Base-by-base conservation (phyloP, 1,140 invertebrate genomes). In the Trichogramma pretiosum region DNA sequence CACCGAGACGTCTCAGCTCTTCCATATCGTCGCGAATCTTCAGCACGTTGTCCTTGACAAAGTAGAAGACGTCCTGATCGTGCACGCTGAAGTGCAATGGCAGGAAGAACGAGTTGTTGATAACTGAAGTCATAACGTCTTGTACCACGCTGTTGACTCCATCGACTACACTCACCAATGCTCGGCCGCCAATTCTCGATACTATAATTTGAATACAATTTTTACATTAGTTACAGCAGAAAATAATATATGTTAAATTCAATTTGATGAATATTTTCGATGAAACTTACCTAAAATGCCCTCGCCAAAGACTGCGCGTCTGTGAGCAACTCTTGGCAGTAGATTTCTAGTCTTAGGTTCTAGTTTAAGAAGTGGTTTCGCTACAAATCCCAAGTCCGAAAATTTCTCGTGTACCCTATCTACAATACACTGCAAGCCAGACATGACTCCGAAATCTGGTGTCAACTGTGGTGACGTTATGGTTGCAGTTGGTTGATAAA, bases 61-160 rank as follows among this genome's bases (percentile, higher is more conserved):
- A 94, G 62, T 95, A 95, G 71, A 95, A 93, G 0, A 92, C 84
- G 58, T 95, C 92, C 72, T 92, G 79, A 67, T 89, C 89, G 58
- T 93, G 88, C 30, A 92, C 89, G 53, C 84, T 91, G 57, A 93
- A 92, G 67, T 91, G 87, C 0, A 95, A 70, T 50, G 93, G 88
- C n/a, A 96, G 65, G 72, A 94, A 87, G 62, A 84, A 85, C 0
- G 92, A 93, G 58, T 89, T 89, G 64, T 97, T 96, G 59, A 97
- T 88, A 7, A 96, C 88, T 0, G 90, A 90, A 1, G 87, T 90
- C 0, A 94, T 87, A 1, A 95, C 87, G 61, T 93, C 89, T 64
- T 90, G 88, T 0, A 93, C 84, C 2, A 93, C 89, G 47, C 83
- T 83, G 58, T 89, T 89, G 0, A 85, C 83, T 1, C 87, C 86